These are phyloP conservation scores for Piprites chloris DNA, from an alignment of 2,113 vertebrate genomes.

Conservation along the genomic window DNA sequence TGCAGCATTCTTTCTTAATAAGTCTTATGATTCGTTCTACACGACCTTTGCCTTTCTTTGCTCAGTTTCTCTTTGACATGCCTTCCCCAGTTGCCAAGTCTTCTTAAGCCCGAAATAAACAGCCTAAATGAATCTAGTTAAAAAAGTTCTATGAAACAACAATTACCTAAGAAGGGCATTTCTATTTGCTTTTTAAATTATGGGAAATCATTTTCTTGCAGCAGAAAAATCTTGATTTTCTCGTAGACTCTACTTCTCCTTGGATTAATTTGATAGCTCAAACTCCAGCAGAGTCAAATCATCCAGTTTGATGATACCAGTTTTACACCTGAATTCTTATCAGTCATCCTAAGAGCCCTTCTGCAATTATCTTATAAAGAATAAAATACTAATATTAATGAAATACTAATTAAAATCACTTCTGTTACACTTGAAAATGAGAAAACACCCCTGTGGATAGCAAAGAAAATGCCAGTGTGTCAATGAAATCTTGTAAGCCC, in stretches of 20 bases:
- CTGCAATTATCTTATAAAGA: constrained; percentile 2
- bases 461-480: constrained; percentile 12
- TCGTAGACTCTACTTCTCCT: background rate
- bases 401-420: constrained; percentile 32
- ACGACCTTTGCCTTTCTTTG: background rate
- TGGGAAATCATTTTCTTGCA: background rate
- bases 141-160: background rate
- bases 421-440: background rate
- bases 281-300: background rate
- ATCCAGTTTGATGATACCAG: background rate
- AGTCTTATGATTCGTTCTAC: background rate
- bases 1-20: background rate
- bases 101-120: background rate
- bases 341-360: background rate
- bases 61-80: background rate
- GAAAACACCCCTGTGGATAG: background rate
- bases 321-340: constrained; percentile 23
- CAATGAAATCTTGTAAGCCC: background rate
- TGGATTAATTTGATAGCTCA: background rate
- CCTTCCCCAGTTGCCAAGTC: background rate
- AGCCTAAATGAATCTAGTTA: background rate
- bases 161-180: background rate
- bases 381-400: background rate
- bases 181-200: background rate
- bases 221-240: background rate